phyloP scores from a whole-genome alignment of 2,113 vertebrate species.

The Ciconia maguari region DNA sequence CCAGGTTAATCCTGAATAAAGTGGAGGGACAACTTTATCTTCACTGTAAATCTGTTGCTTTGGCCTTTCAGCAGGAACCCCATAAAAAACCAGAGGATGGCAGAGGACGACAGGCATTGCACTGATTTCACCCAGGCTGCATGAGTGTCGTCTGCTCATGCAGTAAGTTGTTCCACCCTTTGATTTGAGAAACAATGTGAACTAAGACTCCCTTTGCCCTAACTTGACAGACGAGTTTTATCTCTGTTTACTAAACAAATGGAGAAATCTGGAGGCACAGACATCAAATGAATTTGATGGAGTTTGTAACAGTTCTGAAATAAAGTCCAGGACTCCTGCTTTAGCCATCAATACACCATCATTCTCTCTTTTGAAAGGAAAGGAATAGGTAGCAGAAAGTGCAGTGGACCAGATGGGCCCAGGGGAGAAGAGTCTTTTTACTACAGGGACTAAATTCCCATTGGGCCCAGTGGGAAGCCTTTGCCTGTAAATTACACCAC shows the following conservation, averaged over 20 bases:
- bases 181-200: background rate
- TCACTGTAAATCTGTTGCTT: background rate
- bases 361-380: background rate
- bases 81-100: background rate
- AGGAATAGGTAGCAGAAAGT: background rate
- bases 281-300: background rate
- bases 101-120: accelerated
- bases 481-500: background rate
- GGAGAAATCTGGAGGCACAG: background rate
- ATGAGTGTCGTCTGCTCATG: background rate
- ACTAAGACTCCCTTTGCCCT: background rate
- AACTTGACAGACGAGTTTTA: background rate
- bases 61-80: background rate
- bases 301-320: background rate
- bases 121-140: background rate
- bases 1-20: conserved; percentile 14
- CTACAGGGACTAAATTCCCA: conserved; percentile 6
- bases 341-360: background rate
- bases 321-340: background rate
- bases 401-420: background rate
- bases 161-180: background rate
- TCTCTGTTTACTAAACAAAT: background rate
- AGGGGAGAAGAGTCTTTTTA: background rate
- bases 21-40: background rate
- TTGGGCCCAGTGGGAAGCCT: background rate